A percentile compares a stretch with the other conserved stretches of the same genome.
phyloP scores from a whole-genome alignment of 2,888 invertebrate species.

The Mythimna ferrago region DNA sequence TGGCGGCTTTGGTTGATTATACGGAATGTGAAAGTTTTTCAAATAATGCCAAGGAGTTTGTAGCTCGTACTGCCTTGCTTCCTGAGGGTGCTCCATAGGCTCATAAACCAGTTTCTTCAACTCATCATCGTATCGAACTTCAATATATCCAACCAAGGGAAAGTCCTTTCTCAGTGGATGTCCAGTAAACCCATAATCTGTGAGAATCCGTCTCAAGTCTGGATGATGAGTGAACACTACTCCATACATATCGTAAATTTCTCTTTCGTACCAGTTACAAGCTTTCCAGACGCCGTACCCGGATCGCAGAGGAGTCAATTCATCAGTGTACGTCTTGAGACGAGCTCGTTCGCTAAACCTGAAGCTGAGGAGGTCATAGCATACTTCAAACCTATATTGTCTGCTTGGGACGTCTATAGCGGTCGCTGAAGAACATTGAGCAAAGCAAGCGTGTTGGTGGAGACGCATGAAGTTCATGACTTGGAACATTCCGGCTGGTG shows the following conservation, averaged over 20 bases:
- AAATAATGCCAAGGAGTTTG: constrained; percentile 84
- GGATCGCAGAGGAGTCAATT: constrained; percentile 83
- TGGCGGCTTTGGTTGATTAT: constrained; percentile 64
- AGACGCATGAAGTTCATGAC: constrained; percentile 80
- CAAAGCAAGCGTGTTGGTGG: constrained; percentile 85
- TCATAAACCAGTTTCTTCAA: constrained; percentile 86
- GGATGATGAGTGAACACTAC: constrained; percentile 85
- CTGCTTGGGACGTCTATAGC: constrained; percentile 85
- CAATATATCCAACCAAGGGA: constrained; percentile 83
- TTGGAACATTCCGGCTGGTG: constrained; percentile 80
- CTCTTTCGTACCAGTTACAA: constrained; percentile 80
- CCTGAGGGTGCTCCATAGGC: constrained; percentile 84
- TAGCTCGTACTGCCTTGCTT: constrained; percentile 76
- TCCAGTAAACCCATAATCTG: constrained; percentile 86
- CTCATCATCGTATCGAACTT: constrained; percentile 86
- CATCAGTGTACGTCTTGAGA: constrained; percentile 86
- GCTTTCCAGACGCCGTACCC: constrained; percentile 75
- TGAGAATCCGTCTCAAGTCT: constrained; percentile 83
- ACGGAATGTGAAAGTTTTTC: constrained; percentile 82
- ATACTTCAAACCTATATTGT: constrained; percentile 81
- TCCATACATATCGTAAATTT: constrained; percentile 86
- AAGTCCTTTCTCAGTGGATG: constrained; percentile 87
- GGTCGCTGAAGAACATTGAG: constrained; percentile 76
- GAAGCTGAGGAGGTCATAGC: constrained; percentile 79
- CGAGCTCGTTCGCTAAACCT: constrained; percentile 75